These are phyloP conservation scores for Cavia porcellus DNA, from an alignment of 2,113 vertebrate genomes.

Conservation along the genomic window DNA sequence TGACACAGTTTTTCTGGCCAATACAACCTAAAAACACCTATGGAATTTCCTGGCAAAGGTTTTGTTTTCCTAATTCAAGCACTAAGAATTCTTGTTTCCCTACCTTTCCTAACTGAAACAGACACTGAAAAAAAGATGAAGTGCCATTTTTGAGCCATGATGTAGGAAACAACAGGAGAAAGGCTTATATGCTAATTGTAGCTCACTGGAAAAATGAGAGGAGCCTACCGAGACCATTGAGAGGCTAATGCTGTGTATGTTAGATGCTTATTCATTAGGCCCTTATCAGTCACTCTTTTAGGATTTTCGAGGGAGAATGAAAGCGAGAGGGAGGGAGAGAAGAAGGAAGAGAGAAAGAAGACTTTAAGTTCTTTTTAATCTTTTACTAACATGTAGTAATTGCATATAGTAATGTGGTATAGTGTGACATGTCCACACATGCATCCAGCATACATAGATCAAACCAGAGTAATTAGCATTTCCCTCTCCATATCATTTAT, in stretches of 20 bases:
- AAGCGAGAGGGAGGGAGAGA: background rate
- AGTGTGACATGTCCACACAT: background rate
- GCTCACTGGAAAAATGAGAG: background rate
- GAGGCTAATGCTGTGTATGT: background rate
- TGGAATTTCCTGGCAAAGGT: background rate
- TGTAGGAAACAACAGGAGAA: background rate
- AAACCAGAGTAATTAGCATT: background rate
- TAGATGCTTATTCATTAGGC: background rate
- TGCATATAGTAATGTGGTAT: background rate
- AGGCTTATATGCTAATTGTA: background rate
- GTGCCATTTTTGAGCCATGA: background rate
- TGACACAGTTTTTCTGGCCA: background rate
- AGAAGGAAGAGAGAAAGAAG: background rate
- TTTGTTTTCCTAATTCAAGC: background rate
- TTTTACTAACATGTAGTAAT: background rate
- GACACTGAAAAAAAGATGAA: background rate
- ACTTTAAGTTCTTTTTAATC: background rate
- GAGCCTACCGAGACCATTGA: background rate
- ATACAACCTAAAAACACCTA: background rate
- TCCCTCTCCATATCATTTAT: background rate
- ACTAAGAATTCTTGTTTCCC: background rate
- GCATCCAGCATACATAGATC: background rate
- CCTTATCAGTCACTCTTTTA: background rate
- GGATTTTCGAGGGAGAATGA: background rate
- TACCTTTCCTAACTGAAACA: background rate